Percentiles rank a stretch among this genome's conserved stretches.
phyloP scores from a whole-genome alignment of 2,888 invertebrate genomes.

The Dicyrtoma fusca region DNA sequence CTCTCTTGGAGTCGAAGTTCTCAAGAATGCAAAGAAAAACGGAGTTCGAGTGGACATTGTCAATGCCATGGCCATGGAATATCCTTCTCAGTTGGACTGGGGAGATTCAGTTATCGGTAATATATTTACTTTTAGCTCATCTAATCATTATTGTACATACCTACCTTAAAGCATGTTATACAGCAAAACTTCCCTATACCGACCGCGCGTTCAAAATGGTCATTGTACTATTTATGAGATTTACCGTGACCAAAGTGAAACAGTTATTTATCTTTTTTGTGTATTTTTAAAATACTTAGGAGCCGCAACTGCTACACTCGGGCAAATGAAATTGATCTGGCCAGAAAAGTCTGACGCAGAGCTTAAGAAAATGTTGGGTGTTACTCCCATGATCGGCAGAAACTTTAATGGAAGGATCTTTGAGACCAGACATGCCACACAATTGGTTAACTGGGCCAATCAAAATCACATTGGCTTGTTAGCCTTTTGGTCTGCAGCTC shows the following conservation, averaged over 20 bases:
- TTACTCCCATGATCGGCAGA: conserved; percentile 51
- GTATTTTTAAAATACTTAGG: too few species aligned
- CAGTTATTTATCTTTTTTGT: too few species aligned
- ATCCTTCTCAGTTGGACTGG: conserved; percentile 42
- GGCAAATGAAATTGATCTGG: conserved; percentile 54
- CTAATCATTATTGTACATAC: too few species aligned
- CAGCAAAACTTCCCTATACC: too few species aligned
- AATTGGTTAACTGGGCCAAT: conserved; percentile 51
- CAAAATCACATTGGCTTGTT: conserved; percentile 47
- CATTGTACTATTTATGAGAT: too few species aligned
- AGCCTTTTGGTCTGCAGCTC: conserved; percentile 49
- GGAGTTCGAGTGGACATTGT: conserved; percentile 52
- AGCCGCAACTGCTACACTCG: conserved; percentile 42
- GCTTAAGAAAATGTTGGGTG: conserved; percentile 49
- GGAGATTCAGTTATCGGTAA: conserved; percentile 53
- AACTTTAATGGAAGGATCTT: conserved; percentile 52
- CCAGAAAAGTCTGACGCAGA: conserved; percentile 48
- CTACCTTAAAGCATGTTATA: too few species aligned
- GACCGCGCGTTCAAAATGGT: too few species aligned
- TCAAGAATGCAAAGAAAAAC: conserved; percentile 47
- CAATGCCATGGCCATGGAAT: conserved; percentile 50
- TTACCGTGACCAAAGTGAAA: too few species aligned
- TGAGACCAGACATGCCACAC: conserved; percentile 43
- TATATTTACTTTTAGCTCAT: too few species aligned
- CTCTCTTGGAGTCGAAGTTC: conserved; percentile 45